A percentile compares a stretch with the other conserved stretches of the same genome.
Conservation (phyloP, 2,113 vertebrate genomes). For the Pomatorhinus ruficollis region DNA sequence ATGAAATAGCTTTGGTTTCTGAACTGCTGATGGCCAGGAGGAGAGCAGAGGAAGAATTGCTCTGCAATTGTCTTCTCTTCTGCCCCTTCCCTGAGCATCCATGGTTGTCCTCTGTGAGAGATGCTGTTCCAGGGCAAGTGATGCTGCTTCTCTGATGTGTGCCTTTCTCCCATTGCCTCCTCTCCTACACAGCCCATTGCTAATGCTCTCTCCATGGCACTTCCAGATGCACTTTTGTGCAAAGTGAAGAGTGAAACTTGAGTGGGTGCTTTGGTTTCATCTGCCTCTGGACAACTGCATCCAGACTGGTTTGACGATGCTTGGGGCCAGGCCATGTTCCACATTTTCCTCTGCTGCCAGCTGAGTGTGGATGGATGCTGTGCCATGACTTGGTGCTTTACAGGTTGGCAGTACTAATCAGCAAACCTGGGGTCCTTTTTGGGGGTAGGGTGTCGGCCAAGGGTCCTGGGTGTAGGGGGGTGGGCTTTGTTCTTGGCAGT, state of each 20-base stretch:
- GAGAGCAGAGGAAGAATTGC: neutral
- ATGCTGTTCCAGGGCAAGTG: neutral
- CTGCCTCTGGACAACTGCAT: neutral
- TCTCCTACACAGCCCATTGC: neutral
- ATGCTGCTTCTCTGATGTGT: neutral
- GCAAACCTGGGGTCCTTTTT: neutral
- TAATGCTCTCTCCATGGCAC: neutral
- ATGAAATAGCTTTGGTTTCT: neutral
- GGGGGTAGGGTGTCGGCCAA: neutral
- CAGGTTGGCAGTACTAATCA: neutral
- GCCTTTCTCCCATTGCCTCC: neutral
- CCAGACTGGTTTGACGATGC: neutral
- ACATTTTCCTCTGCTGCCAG: fast-evolving
- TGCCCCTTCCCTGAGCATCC: neutral
- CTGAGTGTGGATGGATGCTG: neutral
- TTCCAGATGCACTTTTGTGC: neutral
- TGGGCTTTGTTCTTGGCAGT: neutral
- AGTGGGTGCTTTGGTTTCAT: neutral
- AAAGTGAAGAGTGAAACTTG: neutral
- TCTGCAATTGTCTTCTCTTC: neutral
- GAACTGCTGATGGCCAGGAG: neutral
- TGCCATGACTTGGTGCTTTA: neutral
- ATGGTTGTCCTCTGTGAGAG: neutral
- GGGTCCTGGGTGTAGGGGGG: neutral
- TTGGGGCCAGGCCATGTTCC: neutral